Base-by-base conservation (phyloP, 2,888 invertebrate species). In the Trissonchulus latispiculum region DNA sequence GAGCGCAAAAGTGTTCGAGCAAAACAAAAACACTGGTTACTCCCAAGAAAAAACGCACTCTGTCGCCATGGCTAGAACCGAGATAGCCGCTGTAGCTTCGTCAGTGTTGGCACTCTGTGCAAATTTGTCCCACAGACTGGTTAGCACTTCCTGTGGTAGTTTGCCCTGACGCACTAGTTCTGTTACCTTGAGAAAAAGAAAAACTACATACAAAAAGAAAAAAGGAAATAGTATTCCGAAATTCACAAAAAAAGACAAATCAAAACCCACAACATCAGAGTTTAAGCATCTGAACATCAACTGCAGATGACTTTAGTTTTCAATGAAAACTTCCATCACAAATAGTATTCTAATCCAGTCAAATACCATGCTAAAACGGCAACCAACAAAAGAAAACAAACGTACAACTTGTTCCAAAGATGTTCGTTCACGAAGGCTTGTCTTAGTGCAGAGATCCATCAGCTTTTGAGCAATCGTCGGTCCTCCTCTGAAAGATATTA, bases 61-160 rank as follows among this genome's bases (percentile, higher is more conserved):
- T 68, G 36, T 66, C 86, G 72, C 69, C 64, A 72, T 28, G 48
- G 35, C 35, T 72, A 72, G 76, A 70, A 75, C 29, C 15, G 36
- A 33, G 31, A 68, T 68, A 36, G 69, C 8, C 48, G 48, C 29
- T 68, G n/a, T 32, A 35, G 36, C 36, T n/a, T 33, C 69, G 3
- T 68, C 69, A n/a, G 2, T 68, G 33, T n/a, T 68, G 3, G 31
- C n/a, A 8, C 8, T 87, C 77, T 80, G 78, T 0, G 91, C 88
- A 81, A 91, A 92, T 79, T 89, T 89, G 83, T 93, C 91, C 90
- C 93, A 95, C 75, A 95, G 86, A 18, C 91, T 88, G 87, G 92
- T 82, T 67, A 83, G 80, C 28, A 85, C 80, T 70, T 75, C 76
- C 36, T 85, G 85, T 77, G 87, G 87, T 15, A 90, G 83, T 62